Base-by-base conservation (phyloP, 2,888 invertebrate species). In the Parascotia fuliginaria region DNA sequence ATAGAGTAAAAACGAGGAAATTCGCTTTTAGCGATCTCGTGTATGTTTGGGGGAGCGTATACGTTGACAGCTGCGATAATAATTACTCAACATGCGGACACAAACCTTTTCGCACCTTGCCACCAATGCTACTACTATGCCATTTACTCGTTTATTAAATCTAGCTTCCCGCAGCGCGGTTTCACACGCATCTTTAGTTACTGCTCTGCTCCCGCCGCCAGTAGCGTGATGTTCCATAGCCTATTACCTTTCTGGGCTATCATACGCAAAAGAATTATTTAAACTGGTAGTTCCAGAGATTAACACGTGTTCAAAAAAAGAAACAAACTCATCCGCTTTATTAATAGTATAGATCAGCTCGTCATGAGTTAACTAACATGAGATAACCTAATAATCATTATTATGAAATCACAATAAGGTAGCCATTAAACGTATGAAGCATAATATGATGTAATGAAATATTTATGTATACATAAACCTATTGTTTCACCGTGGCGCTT, bases 61-160 rank as follows among this genome's bases (percentile, higher is more conserved):
- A 77, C 64, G 75, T 73, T 78, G 81, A 80, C 91, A 90, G 89
- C 91, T 90, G 91, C 83, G 70, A 81, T 81, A 79, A 81, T 81
- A 87, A 90, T 87, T 87, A 86, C 80, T 81, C 73, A 78, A 75
- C 88, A 89, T 86, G 85, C 87, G 72, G 85, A 87, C 85, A 84
- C 85, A 72, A 85, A 87, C 86, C 85, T 85, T 83, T 87, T 90
- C 79, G 87, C 91, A 91, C 91, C 91, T 91, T 91, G 91, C 87
- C 75, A 28, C 36, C 40, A 68, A n/a, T n/a, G n/a, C 70, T 68
- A 66, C 74, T 61, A 67, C 68, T 65, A 71, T 71, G 59, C 70
- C 45, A 62, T 65, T 61, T 65, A 62, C 58, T 67, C 31, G 27
- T 34, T 24, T 42, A 68, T 70, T 70, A 69, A 70, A 69, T 69